phyloP scores from a whole-genome alignment of 1,140 invertebrate species.

The Drosophila aff. region DNA sequence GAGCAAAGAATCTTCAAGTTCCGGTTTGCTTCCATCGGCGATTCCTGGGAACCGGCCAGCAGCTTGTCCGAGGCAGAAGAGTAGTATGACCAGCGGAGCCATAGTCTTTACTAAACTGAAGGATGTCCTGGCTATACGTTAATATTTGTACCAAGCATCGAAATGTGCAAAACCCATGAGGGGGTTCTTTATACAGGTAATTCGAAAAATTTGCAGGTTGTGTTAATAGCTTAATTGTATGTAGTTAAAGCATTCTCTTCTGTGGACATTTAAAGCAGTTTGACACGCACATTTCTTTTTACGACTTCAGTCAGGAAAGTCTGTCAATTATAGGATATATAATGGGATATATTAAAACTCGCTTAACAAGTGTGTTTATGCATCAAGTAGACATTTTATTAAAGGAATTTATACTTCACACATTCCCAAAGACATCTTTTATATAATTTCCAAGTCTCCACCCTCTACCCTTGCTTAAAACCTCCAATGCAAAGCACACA shows the following conservation, averaged over 20 bases:
- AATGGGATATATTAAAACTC: neutral
- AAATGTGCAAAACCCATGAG: neutral
- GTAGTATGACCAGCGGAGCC: slow-evolving; percentile 3
- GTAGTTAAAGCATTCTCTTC: neutral
- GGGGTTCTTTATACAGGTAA: neutral
- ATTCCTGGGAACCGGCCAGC: neutral
- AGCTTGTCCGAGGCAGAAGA: neutral
- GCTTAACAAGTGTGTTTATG: neutral
- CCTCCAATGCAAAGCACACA: slow-evolving; percentile 38
- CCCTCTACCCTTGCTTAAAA: neutral
- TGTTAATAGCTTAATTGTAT: neutral
- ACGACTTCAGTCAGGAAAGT: neutral
- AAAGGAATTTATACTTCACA: neutral
- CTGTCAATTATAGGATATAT: neutral
- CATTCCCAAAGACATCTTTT: neutral
- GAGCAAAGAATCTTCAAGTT: slow-evolving; percentile 9
- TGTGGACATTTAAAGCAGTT: neutral
- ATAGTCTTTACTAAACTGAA: neutral
- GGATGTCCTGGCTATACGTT: no score
- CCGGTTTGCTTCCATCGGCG: neutral
- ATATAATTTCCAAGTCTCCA: neutral
- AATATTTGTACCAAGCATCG: neutral
- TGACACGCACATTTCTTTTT: slow-evolving; percentile 7
- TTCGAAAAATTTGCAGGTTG: neutral
- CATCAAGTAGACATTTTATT: neutral